These are phyloP conservation scores for Drosophila affinis DNA, from an alignment of 2,888 invertebrate species.

Conservation along the genomic window DNA sequence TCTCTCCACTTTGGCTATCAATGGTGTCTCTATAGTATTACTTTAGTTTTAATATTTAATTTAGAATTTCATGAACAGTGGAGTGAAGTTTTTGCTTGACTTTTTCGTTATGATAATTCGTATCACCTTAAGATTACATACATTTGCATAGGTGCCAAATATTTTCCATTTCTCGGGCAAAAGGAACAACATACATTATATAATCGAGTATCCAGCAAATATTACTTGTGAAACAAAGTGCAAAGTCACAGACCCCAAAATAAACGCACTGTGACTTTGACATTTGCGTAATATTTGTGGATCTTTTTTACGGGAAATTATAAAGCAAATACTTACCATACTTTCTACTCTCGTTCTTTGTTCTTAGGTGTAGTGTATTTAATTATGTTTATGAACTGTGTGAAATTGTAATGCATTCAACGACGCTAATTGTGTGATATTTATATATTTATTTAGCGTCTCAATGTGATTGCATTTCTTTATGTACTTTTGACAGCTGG, in stretches of 20 bases:
- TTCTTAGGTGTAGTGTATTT: constrained; percentile 33
- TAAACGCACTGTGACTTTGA: constrained; percentile 64
- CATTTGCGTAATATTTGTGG: constrained; percentile 62
- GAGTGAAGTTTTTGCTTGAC: constrained; percentile 38
- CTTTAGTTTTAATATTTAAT: constrained; percentile 57
- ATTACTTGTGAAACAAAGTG: constrained; percentile 55
- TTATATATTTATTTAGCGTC: constrained; percentile 12
- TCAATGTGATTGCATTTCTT: constrained; percentile 24
- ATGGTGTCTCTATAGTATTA: constrained; percentile 25
- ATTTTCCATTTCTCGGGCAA: constrained; percentile 9
- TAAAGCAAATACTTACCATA: constrained; percentile 9
- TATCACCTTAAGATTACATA: constrained; percentile 47
- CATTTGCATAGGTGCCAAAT: constrained; percentile 17
- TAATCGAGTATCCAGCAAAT: constrained; percentile 20
- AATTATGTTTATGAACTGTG: constrained; percentile 29
- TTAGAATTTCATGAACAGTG: constrained; percentile 71
- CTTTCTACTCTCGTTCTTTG: constrained; percentile 23
- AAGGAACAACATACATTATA: constrained; percentile 10
- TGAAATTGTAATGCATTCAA: constrained; percentile 26
- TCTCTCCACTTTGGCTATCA: constrained; percentile 22
- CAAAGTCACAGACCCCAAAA: constrained; percentile 75
- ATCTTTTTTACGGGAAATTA: constrained; percentile 16
- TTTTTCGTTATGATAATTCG: constrained; percentile 44
- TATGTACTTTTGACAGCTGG: constrained; percentile 35
- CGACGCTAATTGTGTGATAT: constrained; percentile 31